These are phyloP conservation scores for Sinosuthora webbiana DNA, from an alignment of 2,113 vertebrate species.

Conservation along the genomic window DNA sequence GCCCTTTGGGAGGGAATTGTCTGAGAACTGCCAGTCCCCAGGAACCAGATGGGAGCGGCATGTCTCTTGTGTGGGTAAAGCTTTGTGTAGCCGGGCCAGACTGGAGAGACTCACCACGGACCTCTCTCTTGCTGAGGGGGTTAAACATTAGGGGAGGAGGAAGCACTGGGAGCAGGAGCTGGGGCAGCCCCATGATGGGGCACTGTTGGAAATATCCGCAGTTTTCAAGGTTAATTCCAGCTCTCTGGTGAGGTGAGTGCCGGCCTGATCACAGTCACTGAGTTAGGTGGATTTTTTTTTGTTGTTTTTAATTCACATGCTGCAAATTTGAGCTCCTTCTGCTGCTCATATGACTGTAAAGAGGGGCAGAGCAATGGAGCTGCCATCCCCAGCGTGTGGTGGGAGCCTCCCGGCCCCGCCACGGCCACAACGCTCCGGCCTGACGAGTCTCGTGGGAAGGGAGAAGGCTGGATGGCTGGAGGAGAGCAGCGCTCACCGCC, in stretches of 20 bases:
- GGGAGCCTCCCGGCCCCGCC: background rate
- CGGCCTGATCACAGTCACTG: background rate
- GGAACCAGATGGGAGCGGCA: background rate
- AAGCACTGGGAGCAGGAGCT: background rate
- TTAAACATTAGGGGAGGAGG: background rate
- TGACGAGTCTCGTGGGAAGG: background rate
- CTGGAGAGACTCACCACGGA: background rate
- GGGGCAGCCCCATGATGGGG: fast-evolving
- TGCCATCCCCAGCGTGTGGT: background rate
- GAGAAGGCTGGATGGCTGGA: background rate
- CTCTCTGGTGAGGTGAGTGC: background rate
- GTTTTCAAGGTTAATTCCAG: background rate
- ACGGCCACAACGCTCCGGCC: fast-evolving
- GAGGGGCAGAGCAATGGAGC: background rate
- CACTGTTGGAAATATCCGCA: background rate
- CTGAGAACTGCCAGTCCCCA: background rate
- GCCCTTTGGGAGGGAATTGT: background rate
- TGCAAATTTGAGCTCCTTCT: background rate
- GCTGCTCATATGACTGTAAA: background rate
- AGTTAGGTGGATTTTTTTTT: background rate
- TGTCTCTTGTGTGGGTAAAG: background rate
- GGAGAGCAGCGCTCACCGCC: background rate
- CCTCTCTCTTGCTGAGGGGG: fast-evolving
- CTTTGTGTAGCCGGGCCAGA: fast-evolving
- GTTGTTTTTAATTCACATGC: background rate